Evolutionary conservation across 2,888 invertebrate species (phyloP).

Genomic region (Muscina levida): DNA sequence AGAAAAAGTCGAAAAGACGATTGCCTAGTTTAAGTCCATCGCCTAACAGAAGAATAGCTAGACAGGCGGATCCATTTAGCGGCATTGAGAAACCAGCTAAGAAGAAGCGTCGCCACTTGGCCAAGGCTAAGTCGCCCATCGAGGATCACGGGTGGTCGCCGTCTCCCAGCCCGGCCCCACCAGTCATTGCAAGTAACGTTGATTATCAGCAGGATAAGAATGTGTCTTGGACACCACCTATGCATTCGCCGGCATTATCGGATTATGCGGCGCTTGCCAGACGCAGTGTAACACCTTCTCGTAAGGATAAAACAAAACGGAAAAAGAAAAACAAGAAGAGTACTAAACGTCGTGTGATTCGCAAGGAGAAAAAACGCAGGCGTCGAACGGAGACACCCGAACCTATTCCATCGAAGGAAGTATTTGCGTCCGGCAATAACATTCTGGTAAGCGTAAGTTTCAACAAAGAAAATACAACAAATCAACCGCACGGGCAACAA

Average conservation of each 20-base stretch:
- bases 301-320: constrained; percentile 77
- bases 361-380: constrained; percentile 77
- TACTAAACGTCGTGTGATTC: constrained; percentile 78
- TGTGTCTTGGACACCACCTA: constrained; percentile 84
- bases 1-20: constrained; percentile 75
- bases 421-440: constrained; percentile 95
- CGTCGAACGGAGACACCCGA: constrained; percentile 79
- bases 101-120: constrained; percentile 73
- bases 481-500: constrained; percentile 75
- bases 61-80: constrained; percentile 74
- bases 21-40: constrained; percentile 71
- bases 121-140: constrained; percentile 66
- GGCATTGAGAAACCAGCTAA: constrained; percentile 69
- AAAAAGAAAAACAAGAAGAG: constrained; percentile 75
- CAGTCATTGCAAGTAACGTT: constrained; percentile 62
- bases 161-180: constrained; percentile 82
- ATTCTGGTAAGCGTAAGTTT: constrained; percentile 96
- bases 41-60: constrained; percentile 71
- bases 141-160: constrained; percentile 81
- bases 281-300: constrained; percentile 72
- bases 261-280: constrained; percentile 52
- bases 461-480: constrained; percentile 82
- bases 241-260: constrained; percentile 74
- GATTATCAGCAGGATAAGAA: constrained; percentile 71
- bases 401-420: constrained; percentile 89